Conservation (phyloP, 2,888 invertebrate species). For the Bembecia ichneumoniformis region DNA sequence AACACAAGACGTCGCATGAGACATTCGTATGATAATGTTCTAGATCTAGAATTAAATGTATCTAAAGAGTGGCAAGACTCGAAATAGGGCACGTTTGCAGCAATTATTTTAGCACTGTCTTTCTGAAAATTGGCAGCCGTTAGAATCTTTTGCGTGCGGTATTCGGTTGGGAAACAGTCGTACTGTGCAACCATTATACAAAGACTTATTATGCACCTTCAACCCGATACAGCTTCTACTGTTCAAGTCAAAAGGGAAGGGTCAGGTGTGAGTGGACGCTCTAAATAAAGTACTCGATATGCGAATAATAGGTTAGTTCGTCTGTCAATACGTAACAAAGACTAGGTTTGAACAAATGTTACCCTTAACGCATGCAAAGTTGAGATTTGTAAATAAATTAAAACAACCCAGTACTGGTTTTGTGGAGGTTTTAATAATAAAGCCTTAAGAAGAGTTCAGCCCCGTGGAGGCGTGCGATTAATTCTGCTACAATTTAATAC, state of each 20-base stretch:
- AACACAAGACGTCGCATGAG: conserved; percentile 19
- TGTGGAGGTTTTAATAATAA: no score
- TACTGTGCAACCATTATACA: conserved; percentile 35
- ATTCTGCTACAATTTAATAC: conserved; percentile 60
- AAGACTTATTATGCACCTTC: conserved; percentile 37
- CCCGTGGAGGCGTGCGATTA: conserved; percentile 24
- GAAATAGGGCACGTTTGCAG: conserved; percentile 69
- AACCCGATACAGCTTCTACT: conserved; percentile 13
- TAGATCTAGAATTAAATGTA: conserved; percentile 60
- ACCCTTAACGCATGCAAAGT: no score
- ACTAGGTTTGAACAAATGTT: conserved; percentile 4
- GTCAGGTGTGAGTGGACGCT: conserved; percentile 40
- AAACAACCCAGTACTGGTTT: no score
- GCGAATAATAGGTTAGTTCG: conserved; percentile 65
- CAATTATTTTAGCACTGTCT: conserved; percentile 72
- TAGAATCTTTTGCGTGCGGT: conserved; percentile 64
- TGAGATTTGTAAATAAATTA: no score
- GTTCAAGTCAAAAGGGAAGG: conserved; percentile 33
- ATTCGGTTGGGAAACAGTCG: conserved; percentile 70
- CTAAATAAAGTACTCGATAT: conserved; percentile 65
- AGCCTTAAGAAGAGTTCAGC: background rate
- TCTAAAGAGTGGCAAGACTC: conserved; percentile 56
- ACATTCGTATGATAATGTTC: conserved; percentile 50
- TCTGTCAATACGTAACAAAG: conserved; percentile 29
- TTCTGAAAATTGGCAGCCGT: conserved; percentile 72